Conservation (phyloP, 1,140 invertebrate genomes). For the Papilio aristodemus region DNA sequence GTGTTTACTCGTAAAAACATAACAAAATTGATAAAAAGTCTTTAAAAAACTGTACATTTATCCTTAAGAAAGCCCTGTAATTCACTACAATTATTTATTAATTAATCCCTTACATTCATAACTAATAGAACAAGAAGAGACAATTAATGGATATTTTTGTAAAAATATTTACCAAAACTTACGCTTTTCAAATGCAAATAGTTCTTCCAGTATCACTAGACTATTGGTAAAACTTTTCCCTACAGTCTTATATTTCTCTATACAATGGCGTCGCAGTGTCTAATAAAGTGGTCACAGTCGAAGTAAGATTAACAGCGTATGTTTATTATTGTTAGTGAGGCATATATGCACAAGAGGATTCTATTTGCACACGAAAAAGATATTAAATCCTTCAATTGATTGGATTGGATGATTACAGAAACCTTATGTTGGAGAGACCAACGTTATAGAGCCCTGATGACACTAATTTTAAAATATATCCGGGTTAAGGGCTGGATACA, state of each 20-base stretch:
- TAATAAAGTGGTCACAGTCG: constrained; percentile 78
- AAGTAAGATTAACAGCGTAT: constrained; percentile 75
- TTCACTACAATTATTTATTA: too few relatives aligned
- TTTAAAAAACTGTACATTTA: too few relatives aligned
- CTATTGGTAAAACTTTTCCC: constrained; percentile 61
- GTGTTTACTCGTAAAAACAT: too few relatives aligned
- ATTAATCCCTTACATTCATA: too few relatives aligned
- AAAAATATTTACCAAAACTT: neutral
- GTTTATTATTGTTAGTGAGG: constrained; percentile 65
- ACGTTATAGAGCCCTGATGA: too few relatives aligned
- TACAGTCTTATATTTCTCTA: constrained; percentile 73
- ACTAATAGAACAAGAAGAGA: too few relatives aligned
- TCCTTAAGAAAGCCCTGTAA: too few relatives aligned
- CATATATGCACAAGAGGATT: constrained; percentile 36
- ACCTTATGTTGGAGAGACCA: too few relatives aligned
- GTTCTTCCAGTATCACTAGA: constrained; percentile 42
- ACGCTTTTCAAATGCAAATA: neutral
- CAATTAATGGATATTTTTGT: neutral
- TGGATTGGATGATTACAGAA: too few relatives aligned
- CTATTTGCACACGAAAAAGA: neutral
- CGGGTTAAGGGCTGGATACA: too few relatives aligned
- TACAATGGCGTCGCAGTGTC: constrained; percentile 63
- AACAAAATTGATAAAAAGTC: too few relatives aligned
- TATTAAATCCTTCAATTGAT: neutral
- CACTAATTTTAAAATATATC: too few relatives aligned